phyloP scores from a whole-genome alignment of 64 coral and sea anemone species.

The Pocillopora damicornis region DNA sequence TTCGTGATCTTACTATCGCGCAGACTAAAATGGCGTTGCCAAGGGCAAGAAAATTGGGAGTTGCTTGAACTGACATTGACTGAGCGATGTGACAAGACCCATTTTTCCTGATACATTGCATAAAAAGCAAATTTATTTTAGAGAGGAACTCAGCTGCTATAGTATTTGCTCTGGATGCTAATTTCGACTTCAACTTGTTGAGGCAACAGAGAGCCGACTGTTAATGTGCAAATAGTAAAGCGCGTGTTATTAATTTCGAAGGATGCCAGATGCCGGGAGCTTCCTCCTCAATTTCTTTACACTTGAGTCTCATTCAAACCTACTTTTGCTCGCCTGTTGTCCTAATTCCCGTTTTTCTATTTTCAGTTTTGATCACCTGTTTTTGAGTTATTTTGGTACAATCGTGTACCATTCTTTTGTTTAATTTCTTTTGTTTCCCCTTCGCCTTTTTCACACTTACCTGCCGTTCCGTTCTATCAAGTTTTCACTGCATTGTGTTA shows the following conservation, averaged over 20 bases:
- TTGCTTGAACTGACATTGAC: neutral
- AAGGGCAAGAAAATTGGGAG: neutral
- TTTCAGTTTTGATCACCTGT: neutral
- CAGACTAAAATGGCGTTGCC: neutral
- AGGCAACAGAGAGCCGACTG: slow-evolving; percentile 1
- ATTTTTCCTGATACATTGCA: slow-evolving; percentile 17
- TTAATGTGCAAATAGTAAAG: slow-evolving; percentile 55
- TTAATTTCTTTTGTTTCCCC: neutral
- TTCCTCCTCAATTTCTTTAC: neutral
- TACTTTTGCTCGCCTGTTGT: neutral
- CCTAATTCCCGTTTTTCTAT: neutral
- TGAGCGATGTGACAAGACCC: neutral
- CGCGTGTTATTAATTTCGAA: slow-evolving; percentile 47
- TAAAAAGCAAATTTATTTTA: slow-evolving; percentile 39
- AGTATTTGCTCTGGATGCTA: slow-evolving; percentile 49
- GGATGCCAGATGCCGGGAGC: slow-evolving; percentile 16
- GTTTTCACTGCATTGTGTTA: neutral
- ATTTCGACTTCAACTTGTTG: slow-evolving; percentile 26
- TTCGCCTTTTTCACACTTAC: neutral
- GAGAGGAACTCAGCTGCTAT: slow-evolving; percentile 47
- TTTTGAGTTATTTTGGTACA: neutral
- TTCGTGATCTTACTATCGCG: neutral
- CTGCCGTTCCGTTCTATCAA: neutral
- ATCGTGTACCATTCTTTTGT: neutral
- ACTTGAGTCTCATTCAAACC: neutral